Evolutionary conservation across 2,797 vertebrate genomes (phyloP).

Genomic region (Danio choprae): DNA sequence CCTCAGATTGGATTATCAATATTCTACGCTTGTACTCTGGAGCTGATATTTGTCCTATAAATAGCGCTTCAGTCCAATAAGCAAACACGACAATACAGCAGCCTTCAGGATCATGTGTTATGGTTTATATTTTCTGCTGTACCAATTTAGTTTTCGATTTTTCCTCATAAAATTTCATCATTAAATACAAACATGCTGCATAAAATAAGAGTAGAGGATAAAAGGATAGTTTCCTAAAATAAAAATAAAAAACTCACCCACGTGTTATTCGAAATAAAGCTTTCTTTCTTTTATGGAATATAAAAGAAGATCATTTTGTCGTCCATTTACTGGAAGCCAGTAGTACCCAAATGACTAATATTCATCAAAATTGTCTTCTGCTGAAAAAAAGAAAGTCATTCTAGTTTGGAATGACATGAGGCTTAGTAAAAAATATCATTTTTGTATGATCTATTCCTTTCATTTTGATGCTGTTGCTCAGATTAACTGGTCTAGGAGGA

Average conservation of each 20-base stretch:
- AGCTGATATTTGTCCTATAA: conserved; percentile 20
- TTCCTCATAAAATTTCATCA: background rate
- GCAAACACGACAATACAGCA: background rate
- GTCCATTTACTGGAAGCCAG: background rate
- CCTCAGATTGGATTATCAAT: background rate
- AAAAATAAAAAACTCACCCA: background rate
- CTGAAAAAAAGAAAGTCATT: background rate
- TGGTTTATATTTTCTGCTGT: background rate
- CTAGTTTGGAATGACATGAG: background rate
- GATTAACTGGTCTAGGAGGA: background rate
- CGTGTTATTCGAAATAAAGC: background rate
- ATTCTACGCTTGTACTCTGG: background rate
- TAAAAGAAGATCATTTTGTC: background rate
- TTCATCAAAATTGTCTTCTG: background rate
- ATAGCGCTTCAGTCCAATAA: conserved; percentile 13
- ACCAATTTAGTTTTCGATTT: background rate
- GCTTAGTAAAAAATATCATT: background rate
- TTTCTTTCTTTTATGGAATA: background rate
- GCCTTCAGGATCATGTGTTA: background rate
- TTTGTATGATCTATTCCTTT: background rate
- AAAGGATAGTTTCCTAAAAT: no score
- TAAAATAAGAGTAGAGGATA: background rate
- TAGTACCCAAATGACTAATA: background rate
- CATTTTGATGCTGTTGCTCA: background rate
- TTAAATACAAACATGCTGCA: background rate